Evolutionary conservation across 2,888 invertebrate species (phyloP), one percentile per base, ranked within the genome.

Genomic region (Steinernema carpocapsae): DNA sequence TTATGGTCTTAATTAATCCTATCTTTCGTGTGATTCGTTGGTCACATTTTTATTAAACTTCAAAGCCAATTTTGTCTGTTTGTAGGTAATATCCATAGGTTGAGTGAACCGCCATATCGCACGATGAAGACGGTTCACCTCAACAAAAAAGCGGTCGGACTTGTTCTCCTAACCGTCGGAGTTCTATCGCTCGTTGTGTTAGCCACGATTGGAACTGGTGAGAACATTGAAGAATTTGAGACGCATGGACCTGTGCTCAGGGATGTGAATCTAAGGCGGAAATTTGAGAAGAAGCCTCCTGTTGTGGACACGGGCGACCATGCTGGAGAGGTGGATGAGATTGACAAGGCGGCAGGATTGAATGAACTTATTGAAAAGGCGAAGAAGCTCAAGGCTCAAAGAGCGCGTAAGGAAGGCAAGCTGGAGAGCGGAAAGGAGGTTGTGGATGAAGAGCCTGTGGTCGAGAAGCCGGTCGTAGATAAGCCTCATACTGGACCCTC

Each of bases 81-180:
- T 14, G 7, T 43, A 70, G 37, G 70, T 42, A 17, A 76, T 14
- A 14, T 72, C 77, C 19, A 70, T 43, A 64, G 37, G 42, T 64
- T 59, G 73, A 37, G 73, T 46, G 32, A 75, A 29, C 26, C 56
- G 45, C 14, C 52, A 29, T 10, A 56, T 48, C 59, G 24, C 59
- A 70, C 59, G 12, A 74, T 74, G 74, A 48, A 73, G 56, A 74
- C 74, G 46, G 74, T 74, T 32, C 72, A 51, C 22, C 52, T 72
- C 56, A 74, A 74, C 46, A 19, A 43, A n/a, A 74, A 73, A 37
- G 74, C 74, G n/a, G 71, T 74, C 6, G 74, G 29, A 17, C 32
- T 74, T 3, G 24, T 56, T 29, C 22, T 48, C 10, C 43, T 74
- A 17, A 72, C 73, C 29, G 74, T n/a, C 0, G 52, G 52, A 4